phyloP scores from a whole-genome alignment of 1,140 invertebrate species.

The Steinernema feltiae region DNA sequence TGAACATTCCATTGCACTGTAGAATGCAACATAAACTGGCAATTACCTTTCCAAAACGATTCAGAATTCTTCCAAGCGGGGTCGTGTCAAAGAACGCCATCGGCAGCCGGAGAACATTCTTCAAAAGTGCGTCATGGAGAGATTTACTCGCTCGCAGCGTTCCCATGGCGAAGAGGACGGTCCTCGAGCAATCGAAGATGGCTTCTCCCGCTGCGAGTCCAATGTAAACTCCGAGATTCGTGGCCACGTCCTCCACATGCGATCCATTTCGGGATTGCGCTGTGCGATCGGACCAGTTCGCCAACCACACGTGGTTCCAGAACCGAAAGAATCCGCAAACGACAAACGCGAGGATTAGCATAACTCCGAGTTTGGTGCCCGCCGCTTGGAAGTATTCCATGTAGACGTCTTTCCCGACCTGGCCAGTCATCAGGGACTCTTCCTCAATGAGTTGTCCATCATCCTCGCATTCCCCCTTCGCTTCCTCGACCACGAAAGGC shows the following conservation, averaged over 20 bases:
- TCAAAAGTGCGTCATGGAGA: not conserved
- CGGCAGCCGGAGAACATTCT: slow-evolving; percentile 66
- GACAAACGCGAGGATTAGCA: not conserved
- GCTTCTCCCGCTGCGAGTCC: not conserved
- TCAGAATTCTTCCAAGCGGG: slow-evolving; percentile 70
- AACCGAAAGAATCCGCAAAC: not conserved
- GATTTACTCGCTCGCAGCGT: not conserved
- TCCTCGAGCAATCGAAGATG: not conserved
- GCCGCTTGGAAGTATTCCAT: not conserved
- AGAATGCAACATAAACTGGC: too few species aligned
- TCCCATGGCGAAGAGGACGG: not conserved
- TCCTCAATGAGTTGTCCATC: slow-evolving; percentile 18
- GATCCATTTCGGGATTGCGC: not conserved
- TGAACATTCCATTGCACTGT: too few species aligned
- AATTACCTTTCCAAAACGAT: slow-evolving; percentile 64
- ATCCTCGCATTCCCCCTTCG: not conserved
- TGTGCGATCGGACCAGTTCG: slow-evolving; percentile 2
- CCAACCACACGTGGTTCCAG: not conserved
- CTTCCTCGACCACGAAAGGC: too few species aligned
- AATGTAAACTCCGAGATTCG: not conserved
- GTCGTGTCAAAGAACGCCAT: slow-evolving; percentile 66
- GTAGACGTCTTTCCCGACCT: too few species aligned
- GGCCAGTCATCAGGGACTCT: slow-evolving; percentile 19
- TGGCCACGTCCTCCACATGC: not conserved
- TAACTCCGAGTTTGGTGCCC: not conserved